These are phyloP conservation scores for Eubasilissa splendida DNA, from an alignment of 2,888 invertebrate species.

Conservation along the genomic window DNA sequence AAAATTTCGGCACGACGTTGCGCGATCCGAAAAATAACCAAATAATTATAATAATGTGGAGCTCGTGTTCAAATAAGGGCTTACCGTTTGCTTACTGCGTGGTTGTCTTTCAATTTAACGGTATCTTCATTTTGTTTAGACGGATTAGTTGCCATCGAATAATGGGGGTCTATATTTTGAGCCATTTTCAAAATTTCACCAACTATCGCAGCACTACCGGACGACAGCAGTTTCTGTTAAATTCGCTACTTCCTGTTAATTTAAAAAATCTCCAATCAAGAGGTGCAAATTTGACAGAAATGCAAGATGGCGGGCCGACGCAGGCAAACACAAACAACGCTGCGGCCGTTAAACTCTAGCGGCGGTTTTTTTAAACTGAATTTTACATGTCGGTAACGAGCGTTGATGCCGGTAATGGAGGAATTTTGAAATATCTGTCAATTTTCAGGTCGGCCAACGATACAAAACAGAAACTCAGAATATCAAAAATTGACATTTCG, in stretches of 20 bases:
- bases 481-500: constrained; percentile 17
- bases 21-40: not conserved
- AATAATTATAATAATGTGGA: not conserved
- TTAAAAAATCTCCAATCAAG: constrained; percentile 72
- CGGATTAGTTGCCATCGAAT: constrained; percentile 66
- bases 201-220: constrained; percentile 10
- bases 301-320: constrained; percentile 48
- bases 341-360: constrained; percentile 41
- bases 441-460: not conserved
- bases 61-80: constrained; percentile 58
- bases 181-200: constrained; percentile 50
- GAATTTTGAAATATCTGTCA: constrained; percentile 2
- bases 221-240: constrained; percentile 66
- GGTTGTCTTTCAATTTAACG: constrained; percentile 84
- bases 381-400: constrained; percentile 21
- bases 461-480: not conserved
- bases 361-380: not conserved
- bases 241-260: constrained; percentile 69
- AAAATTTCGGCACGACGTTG: constrained; percentile 4
- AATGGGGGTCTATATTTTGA: constrained; percentile 56
- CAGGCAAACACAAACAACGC: constrained; percentile 49
- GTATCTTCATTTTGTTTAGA: constrained; percentile 87
- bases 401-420: not conserved
- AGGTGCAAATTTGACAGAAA: constrained; percentile 61
- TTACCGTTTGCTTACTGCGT: constrained; percentile 93